Conservation (phyloP, 2,113 vertebrate genomes). For the Nothoprocta pentlandii region DNA sequence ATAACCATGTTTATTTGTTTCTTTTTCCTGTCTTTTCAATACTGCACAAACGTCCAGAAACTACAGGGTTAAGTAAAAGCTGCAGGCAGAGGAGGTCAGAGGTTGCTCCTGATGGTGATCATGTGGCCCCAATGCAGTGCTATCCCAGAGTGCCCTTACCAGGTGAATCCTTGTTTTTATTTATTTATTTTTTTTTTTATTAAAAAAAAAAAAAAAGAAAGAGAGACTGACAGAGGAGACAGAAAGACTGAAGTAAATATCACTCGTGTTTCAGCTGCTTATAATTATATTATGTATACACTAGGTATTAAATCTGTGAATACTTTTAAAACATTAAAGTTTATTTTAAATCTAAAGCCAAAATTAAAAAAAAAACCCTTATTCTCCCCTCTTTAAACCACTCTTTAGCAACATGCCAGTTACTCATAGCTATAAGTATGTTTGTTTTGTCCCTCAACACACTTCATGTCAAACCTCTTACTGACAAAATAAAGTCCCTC, state of each 20-base stretch:
- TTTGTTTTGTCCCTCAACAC: slow-evolving; percentile 75
- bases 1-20: slow-evolving; percentile 89
- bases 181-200: no score
- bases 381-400: slow-evolving; percentile 74
- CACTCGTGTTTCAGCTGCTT: slow-evolving; percentile 79
- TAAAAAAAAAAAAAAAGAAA: slow-evolving; percentile 52
- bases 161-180: slow-evolving; percentile 58
- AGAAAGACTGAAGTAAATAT: slow-evolving; percentile 80
- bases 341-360: slow-evolving; percentile 83
- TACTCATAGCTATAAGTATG: slow-evolving; percentile 64
- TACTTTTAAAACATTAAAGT: slow-evolving; percentile 80
- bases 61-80: slow-evolving; percentile 87
- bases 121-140: slow-evolving; percentile 81
- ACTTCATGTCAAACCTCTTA: slow-evolving; percentile 71
- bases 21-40: slow-evolving; percentile 93
- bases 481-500: slow-evolving; percentile 67
- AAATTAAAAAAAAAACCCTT: slow-evolving; percentile 70
- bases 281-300: slow-evolving; percentile 72
- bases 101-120: slow-evolving; percentile 80
- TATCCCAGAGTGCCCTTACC: slow-evolving; percentile 79
- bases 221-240: slow-evolving; percentile 78
- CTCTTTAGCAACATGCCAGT: slow-evolving; percentile 78
- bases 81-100: slow-evolving; percentile 87
- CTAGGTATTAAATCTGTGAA: slow-evolving; percentile 83
- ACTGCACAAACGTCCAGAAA: slow-evolving; percentile 90